Conservation (phyloP, 2,113 vertebrate species). For the Pimephales promelas region DNA sequence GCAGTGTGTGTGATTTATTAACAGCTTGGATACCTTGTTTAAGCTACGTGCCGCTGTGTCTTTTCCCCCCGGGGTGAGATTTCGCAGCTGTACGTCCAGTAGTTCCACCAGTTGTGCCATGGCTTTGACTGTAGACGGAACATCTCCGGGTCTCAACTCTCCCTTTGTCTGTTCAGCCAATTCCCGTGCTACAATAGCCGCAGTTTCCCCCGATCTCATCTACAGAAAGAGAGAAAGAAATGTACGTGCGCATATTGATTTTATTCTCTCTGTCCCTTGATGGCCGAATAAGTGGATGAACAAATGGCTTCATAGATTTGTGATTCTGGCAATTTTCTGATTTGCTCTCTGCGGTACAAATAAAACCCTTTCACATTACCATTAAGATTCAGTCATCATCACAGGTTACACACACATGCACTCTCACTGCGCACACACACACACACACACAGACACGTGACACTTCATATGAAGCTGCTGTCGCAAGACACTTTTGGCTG, state of each 20-base stretch:
- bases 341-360: slow-evolving; percentile 31
- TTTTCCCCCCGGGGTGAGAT: slow-evolving; percentile 95
- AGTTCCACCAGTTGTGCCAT: slow-evolving; percentile 97
- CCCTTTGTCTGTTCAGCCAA: slow-evolving; percentile 93
- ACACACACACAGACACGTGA: neutral
- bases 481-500: neutral
- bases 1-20: neutral
- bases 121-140: slow-evolving; percentile 90
- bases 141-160: slow-evolving; percentile 89
- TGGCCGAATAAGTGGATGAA: slow-evolving; percentile 53
- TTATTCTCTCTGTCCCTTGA: slow-evolving; percentile 44
- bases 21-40: slow-evolving; percentile 83
- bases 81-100: slow-evolving; percentile 92
- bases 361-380: slow-evolving; percentile 46
- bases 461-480: neutral
- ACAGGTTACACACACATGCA: slow-evolving; percentile 29
- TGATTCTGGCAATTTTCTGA: slow-evolving; percentile 48
- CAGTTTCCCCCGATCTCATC: slow-evolving; percentile 95
- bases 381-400: slow-evolving; percentile 39
- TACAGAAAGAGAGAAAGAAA: slow-evolving; percentile 57
- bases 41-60: slow-evolving; percentile 95
- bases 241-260: slow-evolving; percentile 50
- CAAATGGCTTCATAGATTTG: slow-evolving; percentile 57
- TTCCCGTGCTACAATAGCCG: slow-evolving; percentile 92
- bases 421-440: neutral